Evolutionary conservation across 2,888 invertebrate species (phyloP).

Genomic region (Nemoura dubitans): DNA sequence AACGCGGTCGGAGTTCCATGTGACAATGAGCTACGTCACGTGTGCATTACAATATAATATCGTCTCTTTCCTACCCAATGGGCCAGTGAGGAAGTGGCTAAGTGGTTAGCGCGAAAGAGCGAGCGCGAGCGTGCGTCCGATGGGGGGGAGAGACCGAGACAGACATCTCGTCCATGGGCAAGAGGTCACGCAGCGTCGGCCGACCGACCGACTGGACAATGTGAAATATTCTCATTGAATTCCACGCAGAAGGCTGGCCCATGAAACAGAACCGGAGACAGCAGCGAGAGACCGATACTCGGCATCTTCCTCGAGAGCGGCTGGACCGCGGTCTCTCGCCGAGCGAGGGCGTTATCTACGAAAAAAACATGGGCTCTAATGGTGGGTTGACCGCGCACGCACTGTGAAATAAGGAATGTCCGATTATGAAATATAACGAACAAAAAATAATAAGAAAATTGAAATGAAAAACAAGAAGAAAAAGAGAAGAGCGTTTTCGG

Average conservation of each 20-base stretch:
- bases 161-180: background rate
- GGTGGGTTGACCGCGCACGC: slow-evolving; percentile 20
- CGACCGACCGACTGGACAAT: background rate
- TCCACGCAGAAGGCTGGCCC: slow-evolving; percentile 1
- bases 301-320: background rate
- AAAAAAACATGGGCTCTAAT: background rate
- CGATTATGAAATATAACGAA: slow-evolving; percentile 2
- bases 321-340: background rate
- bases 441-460: background rate
- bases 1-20: background rate
- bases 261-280: background rate
- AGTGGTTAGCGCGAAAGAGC: background rate
- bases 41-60: background rate
- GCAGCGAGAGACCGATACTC: background rate
- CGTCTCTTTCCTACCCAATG: background rate
- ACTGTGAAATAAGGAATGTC: slow-evolving; percentile 15
- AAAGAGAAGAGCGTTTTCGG: too few relatives aligned
- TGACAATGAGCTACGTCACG: background rate
- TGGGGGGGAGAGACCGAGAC: background rate
- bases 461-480: background rate
- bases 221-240: slow-evolving; percentile 27
- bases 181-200: background rate
- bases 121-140: background rate
- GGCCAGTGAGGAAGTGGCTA: background rate
- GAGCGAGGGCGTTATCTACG: background rate